Evolutionary conservation across 2,113 vertebrate species (phyloP), one percentile per base, ranked within the genome.

Genomic region (Urocynchramus pylzowi): DNA sequence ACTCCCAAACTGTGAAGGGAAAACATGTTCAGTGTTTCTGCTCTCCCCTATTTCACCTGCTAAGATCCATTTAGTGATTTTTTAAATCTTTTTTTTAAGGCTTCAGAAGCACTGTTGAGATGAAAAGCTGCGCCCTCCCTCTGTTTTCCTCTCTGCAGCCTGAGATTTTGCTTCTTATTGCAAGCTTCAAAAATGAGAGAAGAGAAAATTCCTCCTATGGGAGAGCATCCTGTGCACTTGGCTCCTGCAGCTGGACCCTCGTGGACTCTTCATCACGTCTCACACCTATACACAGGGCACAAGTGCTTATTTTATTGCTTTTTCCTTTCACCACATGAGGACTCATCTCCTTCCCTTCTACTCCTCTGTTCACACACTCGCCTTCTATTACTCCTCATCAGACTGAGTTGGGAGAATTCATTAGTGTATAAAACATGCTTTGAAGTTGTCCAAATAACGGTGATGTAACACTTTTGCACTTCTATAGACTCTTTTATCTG

Each of bases 401-500:
- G 92, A 27, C 63, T 77, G 63, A 69, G 80, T 37, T 90, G 73
- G 70, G 57, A 91, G 89, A 92, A 91, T 89, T 95, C 91, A 95
- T 94, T 95, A 96, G 90, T 88, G 76, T 91, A 93, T 85, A 84
- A 49, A 97, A 83, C 60, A 57, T 6, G 53, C 93, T 97, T 93
- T 96, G 96, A 97, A 95, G 96, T 86, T 96, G 89, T 89, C 92
- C 94, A 76, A 91, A 70, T 91, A 97, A 83, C 5, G 1, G 93
- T 93, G 93, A 85, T 96, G 93, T 93, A 96, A 94, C 91, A 94
- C 85, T 96, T 95, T 92, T 95, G 52, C 91, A 89, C 86, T 94
- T 96, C 85, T 77, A 77, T 64, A 69, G 84, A 84, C 94, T 90
- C 95, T 97, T 97, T 97, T 96, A 97, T 97, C 94, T 92, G 92